Evolutionary conservation across 1,140 invertebrate species (phyloP).

Genomic region (Drosophila albomicans): DNA sequence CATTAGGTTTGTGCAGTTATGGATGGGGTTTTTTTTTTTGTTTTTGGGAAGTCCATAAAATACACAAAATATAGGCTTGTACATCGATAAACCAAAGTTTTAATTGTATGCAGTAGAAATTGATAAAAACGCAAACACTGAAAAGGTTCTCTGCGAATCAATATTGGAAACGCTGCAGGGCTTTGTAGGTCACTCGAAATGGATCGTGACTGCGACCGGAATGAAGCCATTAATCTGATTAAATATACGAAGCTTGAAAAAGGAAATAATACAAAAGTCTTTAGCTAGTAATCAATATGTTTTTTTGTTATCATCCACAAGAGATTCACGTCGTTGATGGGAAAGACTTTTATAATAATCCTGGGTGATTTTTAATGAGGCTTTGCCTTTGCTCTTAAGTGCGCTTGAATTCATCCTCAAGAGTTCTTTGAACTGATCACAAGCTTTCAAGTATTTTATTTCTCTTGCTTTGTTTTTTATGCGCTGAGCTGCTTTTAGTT

Average conservation of each 20-base stretch:
- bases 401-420: slow-evolving; percentile 32
- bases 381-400: slow-evolving; percentile 36
- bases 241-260: neutral
- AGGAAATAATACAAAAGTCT: no score
- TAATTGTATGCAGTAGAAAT: slow-evolving; percentile 7
- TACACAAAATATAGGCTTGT: slow-evolving; percentile 5
- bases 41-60: slow-evolving; percentile 25
- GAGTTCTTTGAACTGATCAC: slow-evolving; percentile 37
- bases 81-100: slow-evolving; percentile 14
- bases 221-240: neutral
- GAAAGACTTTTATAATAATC: slow-evolving; percentile 2
- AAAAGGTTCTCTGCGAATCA: slow-evolving; percentile 1
- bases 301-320: neutral
- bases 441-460: slow-evolving; percentile 32
- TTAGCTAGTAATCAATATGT: neutral
- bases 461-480: slow-evolving; percentile 26
- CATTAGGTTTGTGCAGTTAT: slow-evolving; percentile 25
- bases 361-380: slow-evolving; percentile 28
- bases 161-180: neutral
- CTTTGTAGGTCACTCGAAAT: neutral
- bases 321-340: slow-evolving; percentile 3
- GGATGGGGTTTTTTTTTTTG: neutral
- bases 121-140: neutral
- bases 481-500: slow-evolving; percentile 15
- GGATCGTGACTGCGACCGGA: neutral